These are phyloP conservation scores for Phymatocera aterrima DNA, from an alignment of 2,888 invertebrate genomes.

Conservation along the genomic window DNA sequence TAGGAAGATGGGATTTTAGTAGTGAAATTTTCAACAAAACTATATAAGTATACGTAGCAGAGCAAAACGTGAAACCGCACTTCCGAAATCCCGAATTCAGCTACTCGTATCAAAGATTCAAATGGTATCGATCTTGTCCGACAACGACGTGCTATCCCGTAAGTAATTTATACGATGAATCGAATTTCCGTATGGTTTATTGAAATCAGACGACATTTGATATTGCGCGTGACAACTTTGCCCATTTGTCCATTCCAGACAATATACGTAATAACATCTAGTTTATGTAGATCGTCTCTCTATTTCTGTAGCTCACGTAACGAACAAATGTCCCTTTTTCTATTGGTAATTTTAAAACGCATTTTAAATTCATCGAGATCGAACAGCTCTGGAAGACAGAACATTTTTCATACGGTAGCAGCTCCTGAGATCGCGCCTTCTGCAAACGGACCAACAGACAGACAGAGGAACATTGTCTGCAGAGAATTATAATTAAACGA, in stretches of 20 bases:
- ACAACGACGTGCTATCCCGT: constrained; percentile 10
- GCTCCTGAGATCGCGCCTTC: background rate
- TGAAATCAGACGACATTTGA: constrained; percentile 38
- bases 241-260: constrained; percentile 14
- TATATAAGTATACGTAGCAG: background rate
- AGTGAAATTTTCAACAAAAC: constrained; percentile 13
- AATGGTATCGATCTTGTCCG: constrained; percentile 27
- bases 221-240: constrained; percentile 39
- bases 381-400: background rate
- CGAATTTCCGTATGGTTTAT: constrained; percentile 42
- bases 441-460: constrained; percentile 35
- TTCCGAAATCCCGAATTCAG: background rate
- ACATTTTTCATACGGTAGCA: constrained; percentile 27
- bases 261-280: background rate
- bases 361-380: constrained; percentile 6
- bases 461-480: constrained; percentile 32
- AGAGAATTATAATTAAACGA: constrained; percentile 42
- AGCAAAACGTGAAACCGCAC: background rate
- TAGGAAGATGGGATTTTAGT: constrained; percentile 10
- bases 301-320: background rate
- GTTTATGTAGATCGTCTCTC: constrained; percentile 16
- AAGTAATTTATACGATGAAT: constrained; percentile 33
- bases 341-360: constrained; percentile 32
- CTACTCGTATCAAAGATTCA: constrained; percentile 23
- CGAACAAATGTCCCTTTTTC: background rate